Base-by-base conservation (phyloP, 2,888 invertebrate species). In the Halictus quadricinctus region DNA sequence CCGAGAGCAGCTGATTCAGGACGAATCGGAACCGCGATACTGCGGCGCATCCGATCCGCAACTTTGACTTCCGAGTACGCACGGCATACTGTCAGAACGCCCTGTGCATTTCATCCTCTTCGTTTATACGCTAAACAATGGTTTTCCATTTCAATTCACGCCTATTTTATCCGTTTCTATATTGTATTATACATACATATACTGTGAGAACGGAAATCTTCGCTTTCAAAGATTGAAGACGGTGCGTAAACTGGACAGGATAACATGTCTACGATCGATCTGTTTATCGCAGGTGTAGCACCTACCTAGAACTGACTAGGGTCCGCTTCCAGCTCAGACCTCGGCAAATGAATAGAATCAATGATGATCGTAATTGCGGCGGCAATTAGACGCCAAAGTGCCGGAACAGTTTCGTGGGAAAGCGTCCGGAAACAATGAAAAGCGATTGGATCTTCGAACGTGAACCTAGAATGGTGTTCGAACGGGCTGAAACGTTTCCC, bases 1-100 rank as follows among this genome's bases (percentile, higher is more conserved):
- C 15, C 64, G 64, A 29, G 29, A 29, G 29, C 64, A 29, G 29
- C 64, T 36, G 66, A 66, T 36, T 66, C 36, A 29, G 66, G 36
- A 29, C 18, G 29, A 29, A 46, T 72, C 66, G 64, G 64, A 64
- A 64, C 64, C 64, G 64, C 64, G 64, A 64, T 64, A 64, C 64
- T 7, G 29, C 7, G 29, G 29, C 64, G 15, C 15, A 64, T 64
- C 64, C 64, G 64, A 64, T 64, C 64, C 64, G 64, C 25, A 29
- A 25, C 13, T 64, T 64, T 13, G 64, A 29, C 64, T 64, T 64
- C 64, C 25, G 29, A 64, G 64, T 64, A 64, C 64, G 54, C n/a
- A 21, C 1, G 2, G 64, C 15, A 15, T 12, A 64, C 29, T 29
- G 15, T 29, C 29, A 64, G 64, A 64, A 64, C 64, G 15, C 7